A percentile compares a stretch with the other conserved stretches of the same genome.
phyloP scores from a whole-genome alignment of 1,140 invertebrate species.

The Carposina sasakii region DNA sequence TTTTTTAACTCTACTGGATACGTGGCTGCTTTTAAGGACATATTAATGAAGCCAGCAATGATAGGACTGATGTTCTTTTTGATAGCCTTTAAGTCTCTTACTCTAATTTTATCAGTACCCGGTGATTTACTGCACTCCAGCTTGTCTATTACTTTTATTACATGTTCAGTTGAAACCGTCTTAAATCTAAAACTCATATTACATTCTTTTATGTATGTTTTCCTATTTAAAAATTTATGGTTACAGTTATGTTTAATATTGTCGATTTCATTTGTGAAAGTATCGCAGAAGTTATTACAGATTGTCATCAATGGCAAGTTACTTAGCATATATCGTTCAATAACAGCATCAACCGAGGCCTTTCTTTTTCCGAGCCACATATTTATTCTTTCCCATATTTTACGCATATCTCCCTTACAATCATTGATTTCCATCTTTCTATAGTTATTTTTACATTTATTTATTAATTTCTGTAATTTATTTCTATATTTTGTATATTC shows the following conservation, averaged over 20 bases:
- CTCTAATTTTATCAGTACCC: background rate
- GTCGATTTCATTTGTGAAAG: background rate
- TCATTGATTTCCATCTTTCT: background rate
- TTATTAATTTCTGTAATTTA: constrained; percentile 6
- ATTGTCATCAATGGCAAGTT: background rate
- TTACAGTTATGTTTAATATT: background rate
- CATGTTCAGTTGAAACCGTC: background rate
- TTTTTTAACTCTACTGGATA: constrained; percentile 1
- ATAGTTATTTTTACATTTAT: constrained; percentile 1
- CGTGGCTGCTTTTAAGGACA: background rate
- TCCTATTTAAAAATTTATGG: background rate
- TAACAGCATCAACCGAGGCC: background rate
- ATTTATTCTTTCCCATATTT: background rate
- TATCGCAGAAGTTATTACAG: background rate
- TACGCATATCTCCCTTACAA: background rate
- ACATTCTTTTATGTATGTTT: background rate
- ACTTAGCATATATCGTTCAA: too few relatives aligned
- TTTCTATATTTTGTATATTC: constrained; percentile 8
- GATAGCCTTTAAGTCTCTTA: background rate
- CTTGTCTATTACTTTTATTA: background rate
- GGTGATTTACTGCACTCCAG: background rate
- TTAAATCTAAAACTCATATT: background rate
- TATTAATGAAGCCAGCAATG: background rate
- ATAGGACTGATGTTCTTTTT: background rate
- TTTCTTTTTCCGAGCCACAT: background rate